Percentiles rank a stretch among this genome's conserved stretches.
These are phyloP conservation scores for Mixornis gularis DNA, from an alignment of 2,113 vertebrate species.

Conservation along the genomic window DNA sequence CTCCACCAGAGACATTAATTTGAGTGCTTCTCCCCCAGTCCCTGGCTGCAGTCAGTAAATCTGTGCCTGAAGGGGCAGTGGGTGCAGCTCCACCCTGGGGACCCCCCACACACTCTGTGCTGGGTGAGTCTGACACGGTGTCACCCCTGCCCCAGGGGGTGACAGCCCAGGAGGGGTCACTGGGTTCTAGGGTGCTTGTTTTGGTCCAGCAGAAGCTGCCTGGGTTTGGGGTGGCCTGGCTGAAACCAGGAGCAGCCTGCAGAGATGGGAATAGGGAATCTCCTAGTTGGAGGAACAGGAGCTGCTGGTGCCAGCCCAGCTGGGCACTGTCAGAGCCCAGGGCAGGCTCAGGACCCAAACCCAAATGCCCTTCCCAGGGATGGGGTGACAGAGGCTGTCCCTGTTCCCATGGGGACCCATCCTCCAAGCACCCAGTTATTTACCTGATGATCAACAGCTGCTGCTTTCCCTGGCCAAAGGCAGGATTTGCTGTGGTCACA, in stretches of 20 bases:
- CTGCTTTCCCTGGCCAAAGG: neutral
- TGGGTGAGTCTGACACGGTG: fast-evolving
- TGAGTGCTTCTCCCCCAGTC: fast-evolving
- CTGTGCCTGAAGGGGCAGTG: neutral
- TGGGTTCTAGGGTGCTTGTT: neutral
- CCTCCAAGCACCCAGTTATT: neutral
- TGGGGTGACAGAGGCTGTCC: neutral
- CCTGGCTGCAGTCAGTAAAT: neutral
- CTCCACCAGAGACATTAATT: neutral
- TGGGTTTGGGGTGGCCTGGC: neutral
- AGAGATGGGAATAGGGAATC: neutral
- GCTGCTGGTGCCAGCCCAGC: neutral
- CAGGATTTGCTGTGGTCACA: fast-evolving
- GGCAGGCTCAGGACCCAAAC: neutral
- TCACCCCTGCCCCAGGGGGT: neutral
- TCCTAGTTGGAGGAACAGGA: neutral
- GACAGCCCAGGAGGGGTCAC: neutral
- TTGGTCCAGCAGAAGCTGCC: neutral
- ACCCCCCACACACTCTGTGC: fast-evolving
- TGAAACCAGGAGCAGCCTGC: fast-evolving
- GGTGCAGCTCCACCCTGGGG: neutral
- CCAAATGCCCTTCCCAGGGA: fast-evolving
- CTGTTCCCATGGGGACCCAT: neutral
- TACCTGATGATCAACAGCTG: fast-evolving
- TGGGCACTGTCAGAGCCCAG: neutral